phyloP scores from a whole-genome alignment of 2,113 vertebrate genomes.

The Arenaria interpres region DNA sequence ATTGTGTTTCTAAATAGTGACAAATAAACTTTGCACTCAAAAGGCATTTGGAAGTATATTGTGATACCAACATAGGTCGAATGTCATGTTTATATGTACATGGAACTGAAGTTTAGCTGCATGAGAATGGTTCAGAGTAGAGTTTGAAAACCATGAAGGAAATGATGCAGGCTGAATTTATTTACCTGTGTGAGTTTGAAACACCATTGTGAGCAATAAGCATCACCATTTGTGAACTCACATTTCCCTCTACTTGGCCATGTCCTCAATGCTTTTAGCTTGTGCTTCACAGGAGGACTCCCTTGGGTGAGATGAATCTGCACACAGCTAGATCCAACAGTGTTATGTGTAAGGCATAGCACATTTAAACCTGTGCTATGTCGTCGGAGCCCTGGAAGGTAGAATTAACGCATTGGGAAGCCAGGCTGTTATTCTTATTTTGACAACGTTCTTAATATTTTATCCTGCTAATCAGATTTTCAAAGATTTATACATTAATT shows the following conservation, averaged over 20 bases:
- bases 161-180: not conserved
- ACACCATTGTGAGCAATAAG: not conserved
- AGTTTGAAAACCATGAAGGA: not conserved
- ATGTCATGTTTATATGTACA: not conserved
- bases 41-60: not conserved
- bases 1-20: not conserved
- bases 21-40: not conserved
- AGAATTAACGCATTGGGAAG: not conserved
- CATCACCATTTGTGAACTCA: not conserved
- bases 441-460: constrained; percentile 21
- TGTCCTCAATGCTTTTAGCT: not conserved
- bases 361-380: not conserved
- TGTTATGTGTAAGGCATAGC: not conserved
- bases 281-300: not conserved
- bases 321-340: not conserved
- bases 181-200: not conserved
- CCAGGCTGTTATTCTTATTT: not conserved
- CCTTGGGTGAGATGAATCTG: not conserved
- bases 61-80: not conserved
- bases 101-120: not conserved
- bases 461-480: constrained; percentile 37
- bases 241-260: not conserved
- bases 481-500: constrained; percentile 26
- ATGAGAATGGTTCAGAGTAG: not conserved
- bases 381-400: not conserved